Evolutionary conservation across 2,888 invertebrate genomes (phyloP), one percentile per base, ranked within the genome.

Genomic region (Platynereis dumerilii): DNA sequence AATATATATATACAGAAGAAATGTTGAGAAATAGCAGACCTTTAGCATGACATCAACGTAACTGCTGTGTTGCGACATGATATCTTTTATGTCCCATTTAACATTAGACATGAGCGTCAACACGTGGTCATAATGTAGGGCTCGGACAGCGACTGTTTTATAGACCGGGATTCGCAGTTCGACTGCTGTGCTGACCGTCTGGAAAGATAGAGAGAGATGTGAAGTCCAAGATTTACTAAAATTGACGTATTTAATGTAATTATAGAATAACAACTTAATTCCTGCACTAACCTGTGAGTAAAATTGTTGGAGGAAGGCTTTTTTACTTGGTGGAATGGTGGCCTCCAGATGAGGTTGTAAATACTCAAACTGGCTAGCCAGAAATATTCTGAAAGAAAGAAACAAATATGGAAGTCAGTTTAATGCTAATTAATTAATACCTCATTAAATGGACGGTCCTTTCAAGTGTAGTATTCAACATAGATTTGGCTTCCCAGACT

Each of bases 21-120:
- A n/a, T n/a, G n/a, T n/a, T n/a, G n/a, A n/a, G n/a, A n/a, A n/a
- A n/a, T n/a, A n/a, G n/a, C n/a, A n/a, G n/a, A 85, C 85, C 76
- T 80, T 75, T 0, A 85, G 69, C 70, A 85, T 67, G 65, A 77
- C 76, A 71, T 87, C 87, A n/a, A 88, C 85, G 81, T 99, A 99
- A 1, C 88, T 86, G 79, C 93, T 96, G 81, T 99, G 96, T 76
- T 96, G 93, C 0, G 93, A 94, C 85, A 93, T 94, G 0, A 99
- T 94, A 76, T 93, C 94, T 68, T 82, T 83, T 34, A 87, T 83
- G 74, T 86, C 93, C 97, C 97, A 99, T 83, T 92, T 92, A 0
- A 96, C 94, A 85, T 91, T 91, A 2, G 80, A 74, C 91, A 99
- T 96, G n/a, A 91, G 88, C 67, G 89, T 87, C 10, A 96, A 85